Evolutionary conservation across 2,888 invertebrate species (phyloP).

Genomic region (Orthonevra nobilis): DNA sequence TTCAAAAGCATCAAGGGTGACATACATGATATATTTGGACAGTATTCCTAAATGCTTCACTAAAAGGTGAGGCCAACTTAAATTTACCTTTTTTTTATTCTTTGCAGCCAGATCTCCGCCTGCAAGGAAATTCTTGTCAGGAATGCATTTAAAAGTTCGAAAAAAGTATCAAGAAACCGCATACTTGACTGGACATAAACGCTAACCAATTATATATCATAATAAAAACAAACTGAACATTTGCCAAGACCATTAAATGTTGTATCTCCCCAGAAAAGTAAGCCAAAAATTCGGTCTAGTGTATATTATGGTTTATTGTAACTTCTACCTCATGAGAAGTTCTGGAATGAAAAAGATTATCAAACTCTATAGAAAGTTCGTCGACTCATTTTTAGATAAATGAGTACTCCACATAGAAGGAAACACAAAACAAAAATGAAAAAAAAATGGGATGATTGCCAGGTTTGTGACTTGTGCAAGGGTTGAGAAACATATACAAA

Average conservation of each 20-base stretch:
- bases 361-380: conserved; percentile 45
- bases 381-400: conserved; percentile 46
- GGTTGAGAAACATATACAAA: too few species aligned
- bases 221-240: conserved; percentile 42
- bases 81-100: background rate
- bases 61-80: too few species aligned
- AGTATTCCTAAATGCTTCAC: background rate
- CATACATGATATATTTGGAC: too few species aligned
- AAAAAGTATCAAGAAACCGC: conserved; percentile 18
- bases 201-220: conserved; percentile 53
- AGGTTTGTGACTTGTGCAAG: conserved; percentile 24
- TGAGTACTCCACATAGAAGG: background rate
- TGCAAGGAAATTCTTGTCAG: background rate
- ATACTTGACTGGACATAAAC: conserved; percentile 28
- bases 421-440: conserved; percentile 9
- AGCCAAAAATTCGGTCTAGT: conserved; percentile 48
- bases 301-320: conserved; percentile 31
- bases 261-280: conserved; percentile 51
- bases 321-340: conserved; percentile 35
- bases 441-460: conserved; percentile 41
- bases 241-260: conserved; percentile 56
- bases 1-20: too few species aligned
- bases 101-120: background rate
- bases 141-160: conserved; percentile 16
- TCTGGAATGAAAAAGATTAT: conserved; percentile 31